Evolutionary conservation across 2,113 vertebrate genomes (phyloP), one percentile per base, ranked within the genome.

Genomic region (Ahaetulla prasina): DNA sequence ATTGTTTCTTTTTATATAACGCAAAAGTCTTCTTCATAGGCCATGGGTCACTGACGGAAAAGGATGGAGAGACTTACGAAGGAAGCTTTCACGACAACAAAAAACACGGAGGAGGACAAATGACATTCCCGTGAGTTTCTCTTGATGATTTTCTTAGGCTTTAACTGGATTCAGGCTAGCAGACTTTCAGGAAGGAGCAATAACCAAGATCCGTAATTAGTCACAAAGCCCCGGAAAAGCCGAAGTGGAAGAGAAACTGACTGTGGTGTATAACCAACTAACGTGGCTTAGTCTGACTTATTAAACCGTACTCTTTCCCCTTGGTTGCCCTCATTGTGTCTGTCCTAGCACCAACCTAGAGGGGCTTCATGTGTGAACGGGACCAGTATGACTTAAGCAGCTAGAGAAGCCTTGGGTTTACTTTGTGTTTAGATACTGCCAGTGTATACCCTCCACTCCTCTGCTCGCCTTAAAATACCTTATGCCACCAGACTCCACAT

Each of bases 71-170:
- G 30, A 95, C 88, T 1, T 97, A 96, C 55, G 60, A 94, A 68
- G 96, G 96, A 45, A 94, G 93, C 10, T 97, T 96, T 92, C 92
- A 97, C 88, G 94, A 94, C 30, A 95, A 96, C 92, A 95, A 95
- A 91, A 96, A 93, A 88, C 94, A 96, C 27, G 94, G 96, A 55
- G 95, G 94, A 93, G 97, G 96, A 8, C 93, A 95, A n/a, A 96
- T 96, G 91, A 92, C 55, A 0, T 95, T 95, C 94, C 95, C 94
- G 97, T 97, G 92, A 91, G 93, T 92, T 35, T 11, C 54, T 53
- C 10, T 90, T 84, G n/a, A 18, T 90, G 11, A n/a, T 90, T 8
- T 80, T 35, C 8, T 74, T 1, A 7, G 14, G 3, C 4, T 45
- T 84, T 39, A 27, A 23, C 25, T 84, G 74, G 47, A 74, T 53